Base-by-base conservation (phyloP, 2,797 vertebrate genomes). In the Poeciliopsis infans region DNA sequence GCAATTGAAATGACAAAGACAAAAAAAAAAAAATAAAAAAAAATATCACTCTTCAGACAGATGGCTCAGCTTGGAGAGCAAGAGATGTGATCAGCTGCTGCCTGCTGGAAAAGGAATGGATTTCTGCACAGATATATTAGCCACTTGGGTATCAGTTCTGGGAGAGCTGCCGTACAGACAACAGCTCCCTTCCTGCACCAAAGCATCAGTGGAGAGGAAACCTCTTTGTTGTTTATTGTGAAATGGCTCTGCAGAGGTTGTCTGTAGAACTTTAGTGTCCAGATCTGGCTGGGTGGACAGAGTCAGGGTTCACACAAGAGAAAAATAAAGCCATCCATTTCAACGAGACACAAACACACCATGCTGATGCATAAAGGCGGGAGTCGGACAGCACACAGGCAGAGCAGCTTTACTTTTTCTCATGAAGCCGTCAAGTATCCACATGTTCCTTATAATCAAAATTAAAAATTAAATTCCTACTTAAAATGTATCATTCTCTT, bases 41-140 rank as follows among this genome's bases (percentile, higher is more conserved):
- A 86, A 89, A 91, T 87, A 85, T 74, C 71, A 83, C 90, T 89
- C 86, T 87, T 51, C 75, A 74, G 82, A 89, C 90, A 88, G 89
- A 93, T 90, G 89, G 88, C 80, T 79, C 25, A 0, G 74, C 82
- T 85, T 78, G 45, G 47, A 70, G 64, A 82, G 47, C 83, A 77
- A 76, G 77, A 86, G 69, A 41, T 41, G 18, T 88, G 92, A 92
- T 92, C 89, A 87, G 88, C 90, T 69, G 76, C 85, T 86, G 87
- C 77, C 85, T 84, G 82, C 75, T 84, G 78, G 77, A 85, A 80
- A 75, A 79, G 83, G 85, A 93, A 92, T 88, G 51, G 83, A 87
- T 83, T 90, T 89, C 88, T 87, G 83, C 82, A 87, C 74, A 46
- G 72, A 89, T 74, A 83, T 90, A 91, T 88, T 80, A 87, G 79